Evolutionary conservation across 1,140 invertebrate genomes (phyloP), one percentile per base, ranked within the genome.

Genomic region (Trachymyrmex septentrionalis): DNA sequence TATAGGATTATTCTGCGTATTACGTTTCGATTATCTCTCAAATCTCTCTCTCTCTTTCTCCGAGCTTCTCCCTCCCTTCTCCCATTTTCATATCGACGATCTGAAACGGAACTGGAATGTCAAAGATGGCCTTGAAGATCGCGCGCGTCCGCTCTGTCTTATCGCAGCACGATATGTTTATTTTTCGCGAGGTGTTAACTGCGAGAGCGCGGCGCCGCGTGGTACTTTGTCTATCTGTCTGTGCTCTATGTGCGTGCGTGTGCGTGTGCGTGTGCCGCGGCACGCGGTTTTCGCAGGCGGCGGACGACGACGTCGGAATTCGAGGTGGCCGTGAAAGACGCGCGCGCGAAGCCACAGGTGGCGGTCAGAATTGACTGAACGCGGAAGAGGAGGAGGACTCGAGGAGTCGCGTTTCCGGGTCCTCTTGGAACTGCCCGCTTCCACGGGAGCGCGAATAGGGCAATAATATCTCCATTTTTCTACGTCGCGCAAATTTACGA

Each of bases 261-360:
- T n/a, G 67, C 21, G 57, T 48, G 44, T 1, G 66, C 21, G 66
- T 5, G 66, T 69, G 66, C 24, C 55, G 66, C 44, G 44, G 27
- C 63, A 38, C 67, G 61, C 57, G 34, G 38, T 85, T 85, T 77
- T 38, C 64, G 66, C 64, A 69, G 64, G 34, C 21, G 30, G 48
- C 61, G n/a, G n/a, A n/a, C 77, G 80, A 50, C 87, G 80, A 63
- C 24, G 59, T 30, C 64, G 85, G 77, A 88, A 89, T 90, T 89
- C 64, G 73, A 63, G 71, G 61, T 76, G 72, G 66, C 85, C 77
- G 88, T 87, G 88, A 87, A 87, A 86, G 87, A 86, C 64, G 30
- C 38, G 76, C 63, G 64, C 78, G 87, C 85, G 78, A 87, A 90
- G 88, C 89, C 75, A 90, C 89, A 90, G 88, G 89, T 90, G 89